Evolutionary conservation across 2,888 invertebrate species (phyloP).

Genomic region (Hydrotaea diabolus): DNA sequence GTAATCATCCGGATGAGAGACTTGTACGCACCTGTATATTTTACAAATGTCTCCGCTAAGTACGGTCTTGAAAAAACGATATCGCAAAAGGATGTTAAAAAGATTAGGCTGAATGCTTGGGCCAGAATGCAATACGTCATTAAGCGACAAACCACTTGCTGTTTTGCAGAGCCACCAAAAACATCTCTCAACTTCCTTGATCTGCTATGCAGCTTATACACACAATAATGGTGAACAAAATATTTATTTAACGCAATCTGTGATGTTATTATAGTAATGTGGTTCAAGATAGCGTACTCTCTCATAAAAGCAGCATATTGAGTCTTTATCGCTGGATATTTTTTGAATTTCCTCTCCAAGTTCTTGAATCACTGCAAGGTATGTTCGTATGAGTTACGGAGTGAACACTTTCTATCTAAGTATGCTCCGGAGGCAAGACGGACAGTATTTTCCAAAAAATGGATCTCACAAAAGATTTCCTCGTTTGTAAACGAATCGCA

Average conservation of each 20-base stretch:
- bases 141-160: constrained; percentile 41
- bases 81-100: constrained; percentile 51
- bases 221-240: constrained; percentile 39
- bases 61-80: constrained; percentile 55
- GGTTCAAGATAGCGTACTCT: constrained; percentile 23
- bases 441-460: no score
- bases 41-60: no score
- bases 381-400: constrained; percentile 49
- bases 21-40: no score
- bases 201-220: constrained; percentile 1
- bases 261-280: not conserved
- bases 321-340: constrained; percentile 31
- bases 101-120: constrained; percentile 47
- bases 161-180: no score
- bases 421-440: no score
- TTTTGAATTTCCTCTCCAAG: constrained; percentile 45
- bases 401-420: no score
- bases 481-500: not conserved
- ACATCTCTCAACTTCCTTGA: not conserved
- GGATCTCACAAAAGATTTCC: no score
- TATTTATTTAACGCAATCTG: constrained; percentile 9
- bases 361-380: not conserved
- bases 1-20: no score
- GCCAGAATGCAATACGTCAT: no score
- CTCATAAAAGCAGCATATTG: constrained; percentile 36